Conservation (phyloP, 92 coral and sea anemone genomes). For the Parazoanthus swiftii region DNA sequence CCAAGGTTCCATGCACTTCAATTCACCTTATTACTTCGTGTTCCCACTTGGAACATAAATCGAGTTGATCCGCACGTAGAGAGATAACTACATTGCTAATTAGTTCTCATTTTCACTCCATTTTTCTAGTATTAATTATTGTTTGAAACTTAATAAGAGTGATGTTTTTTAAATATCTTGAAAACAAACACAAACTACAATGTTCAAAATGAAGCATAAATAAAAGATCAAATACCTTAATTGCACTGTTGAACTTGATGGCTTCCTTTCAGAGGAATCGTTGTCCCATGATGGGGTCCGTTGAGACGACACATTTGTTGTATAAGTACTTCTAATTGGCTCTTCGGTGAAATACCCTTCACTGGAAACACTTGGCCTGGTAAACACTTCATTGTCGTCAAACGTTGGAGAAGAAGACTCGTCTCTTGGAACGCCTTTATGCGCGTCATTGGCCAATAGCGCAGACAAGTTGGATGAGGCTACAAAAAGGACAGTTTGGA, state of each 20-base stretch:
- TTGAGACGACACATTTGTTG: constrained; percentile 51
- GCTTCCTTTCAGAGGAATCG: constrained; percentile 35
- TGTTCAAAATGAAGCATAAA: too few relatives aligned
- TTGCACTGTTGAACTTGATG: constrained; percentile 40
- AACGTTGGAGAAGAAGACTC: constrained; percentile 58
- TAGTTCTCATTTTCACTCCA: too few relatives aligned
- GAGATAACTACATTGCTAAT: too few relatives aligned
- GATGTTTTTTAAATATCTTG: too few relatives aligned
- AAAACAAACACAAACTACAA: too few relatives aligned
- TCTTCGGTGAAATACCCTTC: constrained; percentile 32
- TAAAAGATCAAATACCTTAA: neutral
- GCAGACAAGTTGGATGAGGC: constrained; percentile 92
- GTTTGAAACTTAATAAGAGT: too few relatives aligned
- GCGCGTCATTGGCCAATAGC: constrained; percentile 80
- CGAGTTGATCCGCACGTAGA: too few relatives aligned
- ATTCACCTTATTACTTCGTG: neutral
- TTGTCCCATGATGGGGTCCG: constrained; percentile 46
- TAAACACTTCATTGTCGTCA: constrained; percentile 63
- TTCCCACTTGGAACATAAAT: too few relatives aligned
- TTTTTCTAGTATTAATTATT: too few relatives aligned
- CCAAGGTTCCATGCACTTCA: neutral
- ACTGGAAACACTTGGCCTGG: constrained; percentile 30
- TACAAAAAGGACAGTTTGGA: constrained; percentile 40
- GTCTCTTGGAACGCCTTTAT: constrained; percentile 51
- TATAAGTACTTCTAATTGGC: constrained; percentile 48